These are phyloP conservation scores for Scomber japonicus DNA, from an alignment of 2,113 vertebrate species.

Conservation along the genomic window DNA sequence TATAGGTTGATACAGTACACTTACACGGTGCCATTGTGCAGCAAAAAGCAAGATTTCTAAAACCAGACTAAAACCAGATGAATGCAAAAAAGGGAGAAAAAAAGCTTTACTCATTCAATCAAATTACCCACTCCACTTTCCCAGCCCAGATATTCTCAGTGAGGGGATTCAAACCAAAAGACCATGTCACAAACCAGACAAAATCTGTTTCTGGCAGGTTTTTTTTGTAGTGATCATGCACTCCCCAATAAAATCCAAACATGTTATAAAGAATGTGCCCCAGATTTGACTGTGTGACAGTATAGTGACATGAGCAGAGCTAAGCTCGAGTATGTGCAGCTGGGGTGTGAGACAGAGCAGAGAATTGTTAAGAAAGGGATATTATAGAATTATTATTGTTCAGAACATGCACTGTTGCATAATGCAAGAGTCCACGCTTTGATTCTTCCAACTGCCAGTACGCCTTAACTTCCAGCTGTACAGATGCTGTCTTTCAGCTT, in stretches of 20 bases:
- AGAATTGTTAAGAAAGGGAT: slow-evolving; percentile 53
- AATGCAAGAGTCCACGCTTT: slow-evolving; percentile 64
- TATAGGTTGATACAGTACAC: not conserved
- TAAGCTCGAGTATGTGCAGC: slow-evolving; percentile 20
- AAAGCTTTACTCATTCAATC: slow-evolving; percentile 33
- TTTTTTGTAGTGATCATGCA: slow-evolving; percentile 1
- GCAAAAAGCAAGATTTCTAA: slow-evolving; percentile 14
- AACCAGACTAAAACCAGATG: not conserved
- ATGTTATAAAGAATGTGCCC: slow-evolving; percentile 15
- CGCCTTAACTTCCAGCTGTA: slow-evolving; percentile 55
- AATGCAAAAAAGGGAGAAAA: not conserved
- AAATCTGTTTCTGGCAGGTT: slow-evolving; percentile 21
- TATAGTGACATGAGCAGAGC: slow-evolving; percentile 36
- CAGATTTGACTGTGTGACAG: slow-evolving; percentile 32
- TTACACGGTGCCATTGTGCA: not conserved
- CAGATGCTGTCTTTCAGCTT: slow-evolving; percentile 55
- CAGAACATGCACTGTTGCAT: slow-evolving; percentile 61
- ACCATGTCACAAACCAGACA: slow-evolving; percentile 20
- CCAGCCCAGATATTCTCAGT: slow-evolving; percentile 7
- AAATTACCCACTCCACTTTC: slow-evolving; percentile 41
- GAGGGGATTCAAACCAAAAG: slow-evolving; percentile 24
- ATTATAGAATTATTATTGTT: slow-evolving; percentile 70
- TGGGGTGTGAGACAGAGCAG: slow-evolving; percentile 37
- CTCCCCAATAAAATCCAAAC: slow-evolving; percentile 26
- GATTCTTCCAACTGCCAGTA: slow-evolving; percentile 59